Evolutionary conservation across 2,113 vertebrate species (phyloP), one percentile per base, ranked within the genome.

Genomic region (Peromyscus leucopus): DNA sequence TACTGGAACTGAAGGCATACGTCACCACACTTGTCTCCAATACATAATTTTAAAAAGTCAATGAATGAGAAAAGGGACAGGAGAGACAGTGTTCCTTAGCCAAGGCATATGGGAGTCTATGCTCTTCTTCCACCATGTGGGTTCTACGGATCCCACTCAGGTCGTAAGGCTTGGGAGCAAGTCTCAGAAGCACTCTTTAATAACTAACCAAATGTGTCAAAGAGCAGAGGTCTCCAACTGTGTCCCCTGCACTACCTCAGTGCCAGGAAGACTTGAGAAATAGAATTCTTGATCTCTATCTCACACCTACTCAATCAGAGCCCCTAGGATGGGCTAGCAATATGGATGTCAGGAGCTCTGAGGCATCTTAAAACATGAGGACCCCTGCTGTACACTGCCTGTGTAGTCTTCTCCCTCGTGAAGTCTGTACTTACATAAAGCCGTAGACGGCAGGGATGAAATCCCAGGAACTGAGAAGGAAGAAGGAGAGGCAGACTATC

Each of bases 391-490:
- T 42, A 57, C 46, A 92, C 22, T 87, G 24, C 63, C 61, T 82
- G 12, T 59, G 55, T 22, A 55, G 74, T 57, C 12, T 13, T 91
- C 2, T 15, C 61, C 67, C 79, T 76, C 95, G 51, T 24, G 51
- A 95, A 33, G 65, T 39, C 46, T 90, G 75, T 96, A 98, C 99
- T 99, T 98, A 99, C 99, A 99, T 99, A 98, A 99, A 99, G 91
- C 99, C 99, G 0, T 99, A 99, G 96, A 99, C 99, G 4, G 99
- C 99, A 13, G 99, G 99, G 92, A 99, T 99, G 97, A 99, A 99
- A 98, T 99, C 99, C 99, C 99, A 99, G 48, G 99, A 99, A 97
- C 99, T 99, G 90, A 99, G 99, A 96, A 99, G 99, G 98, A 99
- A 99, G 98, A 99, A 99, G 87, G 99, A 99, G 39, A 99, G 99